These are phyloP conservation scores for Alviniconcha strummeri DNA, from an alignment of 2,888 invertebrate genomes.

Conservation along the genomic window DNA sequence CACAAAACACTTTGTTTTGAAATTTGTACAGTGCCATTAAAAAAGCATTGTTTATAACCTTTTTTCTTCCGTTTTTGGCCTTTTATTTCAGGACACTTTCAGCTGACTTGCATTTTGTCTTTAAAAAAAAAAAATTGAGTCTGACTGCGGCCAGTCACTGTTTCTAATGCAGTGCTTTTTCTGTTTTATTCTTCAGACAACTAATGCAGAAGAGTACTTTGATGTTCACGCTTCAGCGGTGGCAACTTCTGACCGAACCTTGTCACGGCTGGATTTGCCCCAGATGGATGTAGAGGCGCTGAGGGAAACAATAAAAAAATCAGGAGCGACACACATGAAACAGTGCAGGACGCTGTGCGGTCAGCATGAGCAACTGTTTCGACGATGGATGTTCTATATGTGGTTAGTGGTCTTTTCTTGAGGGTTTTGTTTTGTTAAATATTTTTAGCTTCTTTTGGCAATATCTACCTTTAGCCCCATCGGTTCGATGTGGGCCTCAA, in stretches of 20 bases:
- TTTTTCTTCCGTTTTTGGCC: too few species aligned
- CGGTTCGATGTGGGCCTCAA: too few species aligned
- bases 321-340: slow-evolving; percentile 51
- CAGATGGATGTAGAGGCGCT: slow-evolving; percentile 66
- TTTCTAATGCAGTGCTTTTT: background rate
- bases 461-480: too few species aligned
- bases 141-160: too few species aligned
- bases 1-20: too few species aligned
- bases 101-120: too few species aligned
- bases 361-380: slow-evolving; percentile 57
- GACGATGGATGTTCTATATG: slow-evolving; percentile 69
- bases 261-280: slow-evolving; percentile 65
- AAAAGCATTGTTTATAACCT: too few species aligned
- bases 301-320: slow-evolving; percentile 49
- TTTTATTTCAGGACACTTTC: too few species aligned
- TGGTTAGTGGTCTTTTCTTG: slow-evolving; percentile 52
- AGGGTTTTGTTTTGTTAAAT: too few species aligned
- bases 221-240: slow-evolving; percentile 57
- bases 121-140: too few species aligned
- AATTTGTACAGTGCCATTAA: too few species aligned
- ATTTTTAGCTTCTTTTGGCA: too few species aligned
- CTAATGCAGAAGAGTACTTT: slow-evolving; percentile 65
- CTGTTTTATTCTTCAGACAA: slow-evolving; percentile 46
- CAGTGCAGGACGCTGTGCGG: slow-evolving; percentile 57
- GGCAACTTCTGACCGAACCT: slow-evolving; percentile 69